Conservation (phyloP, 1,140 invertebrate species). For the Mercenaria mercenaria region DNA sequence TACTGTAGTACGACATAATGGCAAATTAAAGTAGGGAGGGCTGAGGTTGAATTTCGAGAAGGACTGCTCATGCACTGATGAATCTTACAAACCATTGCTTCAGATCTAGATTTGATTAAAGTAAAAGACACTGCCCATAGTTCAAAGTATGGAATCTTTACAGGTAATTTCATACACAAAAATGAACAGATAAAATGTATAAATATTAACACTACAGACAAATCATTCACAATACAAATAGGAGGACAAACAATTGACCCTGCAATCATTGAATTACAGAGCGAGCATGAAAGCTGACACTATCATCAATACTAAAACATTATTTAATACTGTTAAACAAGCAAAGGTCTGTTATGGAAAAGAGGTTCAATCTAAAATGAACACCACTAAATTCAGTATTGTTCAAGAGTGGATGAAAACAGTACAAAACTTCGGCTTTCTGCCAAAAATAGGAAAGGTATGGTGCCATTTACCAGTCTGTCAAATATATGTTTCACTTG, state of each 20-base stretch:
- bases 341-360: constrained; percentile 25
- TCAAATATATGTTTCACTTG: background rate
- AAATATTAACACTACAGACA: too few relatives aligned
- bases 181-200: too few relatives aligned
- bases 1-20: background rate
- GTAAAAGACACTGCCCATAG: too few relatives aligned
- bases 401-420: background rate
- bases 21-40: background rate
- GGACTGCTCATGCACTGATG: too few relatives aligned
- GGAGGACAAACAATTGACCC: too few relatives aligned
- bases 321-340: constrained; percentile 32
- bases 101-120: too few relatives aligned
- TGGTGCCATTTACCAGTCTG: background rate
- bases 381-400: background rate
- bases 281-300: too few relatives aligned
- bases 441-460: constrained; percentile 10
- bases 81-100: too few relatives aligned
- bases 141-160: too few relatives aligned
- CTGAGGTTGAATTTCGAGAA: background rate
- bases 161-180: too few relatives aligned
- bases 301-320: background rate
- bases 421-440: background rate
- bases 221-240: too few relatives aligned
- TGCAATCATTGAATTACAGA: too few relatives aligned
- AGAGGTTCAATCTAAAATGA: background rate